Percentiles rank a stretch among this genome's conserved stretches.
These are phyloP conservation scores for Clarias magur DNA, from an alignment of 2,113 vertebrate genomes.

Conservation along the genomic window DNA sequence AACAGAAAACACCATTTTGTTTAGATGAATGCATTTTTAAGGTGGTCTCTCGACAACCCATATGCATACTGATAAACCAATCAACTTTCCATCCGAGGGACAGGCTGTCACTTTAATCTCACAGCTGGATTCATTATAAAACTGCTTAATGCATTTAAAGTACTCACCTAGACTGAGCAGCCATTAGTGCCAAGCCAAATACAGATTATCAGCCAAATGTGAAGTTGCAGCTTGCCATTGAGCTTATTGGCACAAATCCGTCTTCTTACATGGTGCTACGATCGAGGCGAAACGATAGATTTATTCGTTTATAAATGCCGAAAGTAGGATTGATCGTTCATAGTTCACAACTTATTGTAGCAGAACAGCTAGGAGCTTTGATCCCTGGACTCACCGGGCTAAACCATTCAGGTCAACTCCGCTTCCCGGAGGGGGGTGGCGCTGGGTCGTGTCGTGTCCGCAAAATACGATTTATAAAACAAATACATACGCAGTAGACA, in stretches of 20 bases:
- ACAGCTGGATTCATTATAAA: not conserved
- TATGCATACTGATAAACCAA: too few species aligned
- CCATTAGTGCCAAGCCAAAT: slow-evolving; percentile 63
- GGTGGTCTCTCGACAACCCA: not conserved
- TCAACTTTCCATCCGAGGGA: not conserved
- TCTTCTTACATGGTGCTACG: slow-evolving; percentile 63
- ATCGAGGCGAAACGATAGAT: slow-evolving; percentile 18
- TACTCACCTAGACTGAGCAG: slow-evolving; percentile 73
- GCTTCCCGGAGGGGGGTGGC: slow-evolving; percentile 52
- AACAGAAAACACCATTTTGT: not conserved
- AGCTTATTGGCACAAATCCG: slow-evolving; percentile 51
- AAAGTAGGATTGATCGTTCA: slow-evolving; percentile 50
- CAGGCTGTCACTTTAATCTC: not conserved
- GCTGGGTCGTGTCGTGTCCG: not conserved
- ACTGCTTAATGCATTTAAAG: slow-evolving; percentile 41
- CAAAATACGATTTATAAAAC: not conserved
- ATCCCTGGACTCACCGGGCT: slow-evolving; percentile 56
- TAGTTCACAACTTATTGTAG: slow-evolving; percentile 57
- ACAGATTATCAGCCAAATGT: slow-evolving; percentile 55
- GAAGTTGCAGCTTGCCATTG: slow-evolving; percentile 65
- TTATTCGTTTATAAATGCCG: slow-evolving; percentile 24
- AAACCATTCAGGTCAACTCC: slow-evolving; percentile 56
- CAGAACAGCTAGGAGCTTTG: slow-evolving; percentile 48
- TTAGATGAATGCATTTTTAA: not conserved
- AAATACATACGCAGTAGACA: not conserved